phyloP scores from a whole-genome alignment of 2,888 invertebrate species.

The Phyto melanocephala region DNA sequence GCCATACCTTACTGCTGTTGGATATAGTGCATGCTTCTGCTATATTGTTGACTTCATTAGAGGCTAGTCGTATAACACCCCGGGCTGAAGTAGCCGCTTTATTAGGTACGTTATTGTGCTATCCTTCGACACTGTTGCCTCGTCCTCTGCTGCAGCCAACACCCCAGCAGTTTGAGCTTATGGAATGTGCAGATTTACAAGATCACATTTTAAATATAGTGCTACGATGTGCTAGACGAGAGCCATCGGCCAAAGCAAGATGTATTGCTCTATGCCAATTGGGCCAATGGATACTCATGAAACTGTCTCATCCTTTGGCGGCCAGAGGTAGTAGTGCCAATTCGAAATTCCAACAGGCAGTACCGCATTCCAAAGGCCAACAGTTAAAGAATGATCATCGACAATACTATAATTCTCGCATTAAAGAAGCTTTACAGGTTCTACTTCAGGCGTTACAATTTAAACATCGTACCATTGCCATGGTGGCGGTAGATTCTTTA shows the following conservation, averaged over 20 bases:
- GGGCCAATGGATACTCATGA: constrained; percentile 81
- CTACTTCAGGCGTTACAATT: constrained; percentile 78
- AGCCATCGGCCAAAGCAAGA: constrained; percentile 92
- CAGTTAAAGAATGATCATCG: constrained; percentile 55
- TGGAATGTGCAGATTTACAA: constrained; percentile 78
- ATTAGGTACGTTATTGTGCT: constrained; percentile 90
- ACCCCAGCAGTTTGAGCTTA: constrained; percentile 79
- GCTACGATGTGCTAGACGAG: constrained; percentile 91
- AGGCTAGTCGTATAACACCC: constrained; percentile 87
- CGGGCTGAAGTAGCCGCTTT: constrained; percentile 94
- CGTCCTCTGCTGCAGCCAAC: constrained; percentile 81
- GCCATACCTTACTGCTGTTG: constrained; percentile 90
- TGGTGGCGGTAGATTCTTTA: constrained; percentile 76
- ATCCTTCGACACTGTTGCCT: constrained; percentile 84
- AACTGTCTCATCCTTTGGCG: constrained; percentile 71
- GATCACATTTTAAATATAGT: constrained; percentile 93
- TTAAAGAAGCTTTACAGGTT: constrained; percentile 78
- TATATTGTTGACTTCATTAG: constrained; percentile 89
- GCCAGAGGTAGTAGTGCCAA: constrained; percentile 32
- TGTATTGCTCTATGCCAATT: constrained; percentile 93
- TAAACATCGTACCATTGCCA: constrained; percentile 77
- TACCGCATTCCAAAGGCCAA: constrained; percentile 71
- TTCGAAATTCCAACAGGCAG: constrained; percentile 71
- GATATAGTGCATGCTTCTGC: constrained; percentile 96
- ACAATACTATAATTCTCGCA: constrained; percentile 73